phyloP scores from a whole-genome alignment of 2,888 invertebrate species.

The Andrena haemorrhoa region DNA sequence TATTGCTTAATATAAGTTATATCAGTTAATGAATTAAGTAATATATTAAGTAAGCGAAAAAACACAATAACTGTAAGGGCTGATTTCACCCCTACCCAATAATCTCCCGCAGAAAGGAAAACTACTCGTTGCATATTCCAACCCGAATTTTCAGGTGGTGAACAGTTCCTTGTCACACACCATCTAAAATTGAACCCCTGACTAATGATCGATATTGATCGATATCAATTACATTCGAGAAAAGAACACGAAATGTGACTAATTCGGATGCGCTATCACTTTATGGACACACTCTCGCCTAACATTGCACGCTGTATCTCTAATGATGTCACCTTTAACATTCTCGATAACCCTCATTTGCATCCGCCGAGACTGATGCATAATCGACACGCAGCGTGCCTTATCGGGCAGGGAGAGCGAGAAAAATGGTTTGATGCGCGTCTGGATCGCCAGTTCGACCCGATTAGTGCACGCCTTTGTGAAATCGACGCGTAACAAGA shows the following conservation, averaged over 20 bases:
- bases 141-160: no score
- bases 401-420: slow-evolving; percentile 11
- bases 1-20: no score
- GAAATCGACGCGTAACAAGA: slow-evolving; percentile 56
- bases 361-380: slow-evolving; percentile 45
- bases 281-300: background rate
- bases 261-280: background rate
- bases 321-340: slow-evolving; percentile 37
- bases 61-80: no score
- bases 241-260: background rate
- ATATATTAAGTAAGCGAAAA: no score
- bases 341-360: slow-evolving; percentile 46
- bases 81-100: no score
- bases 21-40: no score
- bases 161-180: no score
- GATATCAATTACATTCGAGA: background rate
- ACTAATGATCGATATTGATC: background rate
- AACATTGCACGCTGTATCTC: slow-evolving; percentile 20
- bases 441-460: slow-evolving; percentile 28
- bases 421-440: slow-evolving; percentile 21
- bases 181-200: background rate
- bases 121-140: no score
- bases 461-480: slow-evolving; percentile 55
- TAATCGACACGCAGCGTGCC: slow-evolving; percentile 10
- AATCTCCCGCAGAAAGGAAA: no score